phyloP scores from a whole-genome alignment of 2,797 vertebrate genomes.

The Poeciliopsis turneri region DNA sequence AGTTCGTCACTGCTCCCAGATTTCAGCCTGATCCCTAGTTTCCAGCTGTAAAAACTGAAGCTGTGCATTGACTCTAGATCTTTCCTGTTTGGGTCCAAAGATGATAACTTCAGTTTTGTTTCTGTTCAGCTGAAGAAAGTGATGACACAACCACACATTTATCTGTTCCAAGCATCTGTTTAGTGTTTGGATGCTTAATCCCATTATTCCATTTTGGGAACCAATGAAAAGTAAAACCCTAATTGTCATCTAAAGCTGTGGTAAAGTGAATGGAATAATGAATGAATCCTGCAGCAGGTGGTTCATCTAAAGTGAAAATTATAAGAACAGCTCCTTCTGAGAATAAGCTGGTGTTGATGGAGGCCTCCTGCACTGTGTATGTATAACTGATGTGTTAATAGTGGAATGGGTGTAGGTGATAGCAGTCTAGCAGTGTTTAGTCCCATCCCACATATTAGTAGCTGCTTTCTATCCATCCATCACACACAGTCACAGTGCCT shows the following conservation, averaged over 20 bases:
- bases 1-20: too few relatives aligned
- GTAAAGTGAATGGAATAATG: not conserved
- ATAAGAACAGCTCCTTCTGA: constrained; percentile 5
- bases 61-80: too few relatives aligned
- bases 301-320: not conserved
- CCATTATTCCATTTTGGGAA: not conserved
- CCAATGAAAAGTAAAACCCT: not conserved
- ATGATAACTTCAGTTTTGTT: not conserved
- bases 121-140: not conserved
- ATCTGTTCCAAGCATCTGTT: too few relatives aligned
- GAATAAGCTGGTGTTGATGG: constrained; percentile 12
- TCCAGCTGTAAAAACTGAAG: too few relatives aligned
- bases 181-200: not conserved
- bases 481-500: constrained; percentile 58
- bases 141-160: too few relatives aligned
- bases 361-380: constrained; percentile 56
- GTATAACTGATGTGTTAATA: constrained; percentile 67
- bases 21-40: too few relatives aligned
- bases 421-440: constrained; percentile 68
- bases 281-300: not conserved
- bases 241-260: not conserved
- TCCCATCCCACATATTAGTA: constrained; percentile 71
- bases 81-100: too few relatives aligned
- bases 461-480: constrained; percentile 69
- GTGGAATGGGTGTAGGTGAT: constrained; percentile 69